Base-by-base conservation (phyloP, 2,888 invertebrate species). In the Drosophila engyochracea region DNA sequence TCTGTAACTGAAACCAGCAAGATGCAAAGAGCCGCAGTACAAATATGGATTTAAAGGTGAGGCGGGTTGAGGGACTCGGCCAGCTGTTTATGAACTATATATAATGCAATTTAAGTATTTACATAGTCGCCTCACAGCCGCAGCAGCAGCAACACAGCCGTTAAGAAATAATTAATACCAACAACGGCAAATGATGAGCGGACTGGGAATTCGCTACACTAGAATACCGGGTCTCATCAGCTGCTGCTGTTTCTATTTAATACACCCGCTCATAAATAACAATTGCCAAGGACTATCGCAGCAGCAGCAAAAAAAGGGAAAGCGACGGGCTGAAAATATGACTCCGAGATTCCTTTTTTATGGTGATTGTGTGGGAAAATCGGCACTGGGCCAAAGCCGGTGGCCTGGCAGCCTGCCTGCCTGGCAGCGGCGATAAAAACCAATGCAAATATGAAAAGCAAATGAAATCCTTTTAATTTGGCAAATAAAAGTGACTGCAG, bases 381-480 rank as follows among this genome's bases (percentile, higher is more conserved):
- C 65, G 72, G 64, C 60, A 55, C 31, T 52, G 80, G 80, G 74
- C 47, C 58, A 74, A 64, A 30, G 39, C 51, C 61, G 51, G 44
- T 57, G n/a, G 16, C 31, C 47, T 47, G 22, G 47, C 22, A 49
- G 61, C 37, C 55, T 39, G 58, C 25, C 25, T 58, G 60, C 39
- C 58, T 41, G 59, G 57, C 39, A 57, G 57, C 39, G 9, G 55
- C 82, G 82, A 77, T 75, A 75, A 84, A 85, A 76, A 75, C 83
- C 83, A 70, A 74, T 81, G 83, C 89, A 86, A 86, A 86, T 81
- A 83, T 89, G 76, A 85, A 90, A 80, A 71, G 76, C 78, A 81
- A 83, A 82, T 76, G 83, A 90, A 86, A 85, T 85, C 89, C 89
- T 86, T 86, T 90, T 90, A 86, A 86, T 90, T 86, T 86, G 76